Evolutionary conservation across 2,113 vertebrate species (phyloP).

Genomic region (Neogale vison): DNA sequence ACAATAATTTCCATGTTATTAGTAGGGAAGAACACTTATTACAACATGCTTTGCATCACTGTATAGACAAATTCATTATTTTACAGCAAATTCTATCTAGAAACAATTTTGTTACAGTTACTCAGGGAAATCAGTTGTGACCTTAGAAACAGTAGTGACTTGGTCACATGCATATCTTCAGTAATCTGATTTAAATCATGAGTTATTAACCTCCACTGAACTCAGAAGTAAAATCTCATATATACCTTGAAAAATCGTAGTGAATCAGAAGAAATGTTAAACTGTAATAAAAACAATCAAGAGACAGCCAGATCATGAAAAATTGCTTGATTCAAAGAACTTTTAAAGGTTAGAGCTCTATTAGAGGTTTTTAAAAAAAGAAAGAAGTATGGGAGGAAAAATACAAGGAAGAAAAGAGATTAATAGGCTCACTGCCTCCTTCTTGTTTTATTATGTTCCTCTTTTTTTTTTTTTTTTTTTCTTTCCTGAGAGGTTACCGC

Average conservation of each 20-base stretch:
- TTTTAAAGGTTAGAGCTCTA: slow-evolving; percentile 95
- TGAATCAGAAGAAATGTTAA: slow-evolving; percentile 83
- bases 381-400: slow-evolving; percentile 54
- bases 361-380: slow-evolving; percentile 82
- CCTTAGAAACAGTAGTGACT: slow-evolving; percentile 5
- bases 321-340: slow-evolving; percentile 88
- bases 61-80: not conserved
- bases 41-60: not conserved
- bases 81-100: slow-evolving; percentile 27
- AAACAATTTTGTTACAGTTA: slow-evolving; percentile 20
- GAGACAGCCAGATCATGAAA: slow-evolving; percentile 90
- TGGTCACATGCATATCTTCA: slow-evolving; percentile 55
- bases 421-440: slow-evolving; percentile 78
- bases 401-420: slow-evolving; percentile 76
- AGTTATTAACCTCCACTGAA: slow-evolving; percentile 73
- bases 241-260: slow-evolving; percentile 76
- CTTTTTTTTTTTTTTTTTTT: slow-evolving; percentile 75
- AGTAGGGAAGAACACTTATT: not conserved
- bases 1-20: not conserved
- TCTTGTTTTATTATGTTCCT: slow-evolving; percentile 80
- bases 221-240: slow-evolving; percentile 70
- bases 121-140: not conserved
- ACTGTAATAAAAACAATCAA: slow-evolving; percentile 82
- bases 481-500: slow-evolving; percentile 76
- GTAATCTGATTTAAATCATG: slow-evolving; percentile 62